Evolutionary conservation across 2,113 vertebrate genomes (phyloP).

Genomic region (Buteo buteo): DNA sequence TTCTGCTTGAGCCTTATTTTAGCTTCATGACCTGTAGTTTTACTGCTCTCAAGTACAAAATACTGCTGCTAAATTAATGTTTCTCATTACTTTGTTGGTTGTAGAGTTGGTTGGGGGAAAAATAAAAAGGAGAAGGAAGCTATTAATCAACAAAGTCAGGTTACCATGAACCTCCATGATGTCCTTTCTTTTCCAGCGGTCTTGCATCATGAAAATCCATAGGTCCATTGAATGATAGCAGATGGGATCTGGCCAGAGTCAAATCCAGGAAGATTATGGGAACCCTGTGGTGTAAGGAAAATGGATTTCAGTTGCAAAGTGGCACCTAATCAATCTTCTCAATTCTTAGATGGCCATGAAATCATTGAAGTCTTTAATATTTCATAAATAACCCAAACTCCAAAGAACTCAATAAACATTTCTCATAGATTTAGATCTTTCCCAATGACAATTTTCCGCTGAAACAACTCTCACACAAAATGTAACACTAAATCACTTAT

Average conservation of each 20-base stretch:
- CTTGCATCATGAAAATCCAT: not conserved
- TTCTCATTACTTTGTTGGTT: not conserved
- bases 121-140: not conserved
- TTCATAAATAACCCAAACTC: not conserved
- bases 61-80: not conserved
- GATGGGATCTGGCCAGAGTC: not conserved
- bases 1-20: not conserved
- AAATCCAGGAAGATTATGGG: not conserved
- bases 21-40: not conserved
- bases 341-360: not conserved
- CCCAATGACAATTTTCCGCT: not conserved
- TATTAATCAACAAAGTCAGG: not conserved
- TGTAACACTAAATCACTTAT: not conserved
- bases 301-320: not conserved
- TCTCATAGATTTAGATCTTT: not conserved
- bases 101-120: not conserved
- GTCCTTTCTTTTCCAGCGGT: not conserved
- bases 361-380: not conserved
- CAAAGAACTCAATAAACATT: not conserved
- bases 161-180: not conserved
- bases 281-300: not conserved
- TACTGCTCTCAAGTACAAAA: not conserved
- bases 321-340: not conserved
- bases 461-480: not conserved
- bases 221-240: not conserved